phyloP scores from a whole-genome alignment of 2,888 invertebrate genomes.

The Suillia variegata region DNA sequence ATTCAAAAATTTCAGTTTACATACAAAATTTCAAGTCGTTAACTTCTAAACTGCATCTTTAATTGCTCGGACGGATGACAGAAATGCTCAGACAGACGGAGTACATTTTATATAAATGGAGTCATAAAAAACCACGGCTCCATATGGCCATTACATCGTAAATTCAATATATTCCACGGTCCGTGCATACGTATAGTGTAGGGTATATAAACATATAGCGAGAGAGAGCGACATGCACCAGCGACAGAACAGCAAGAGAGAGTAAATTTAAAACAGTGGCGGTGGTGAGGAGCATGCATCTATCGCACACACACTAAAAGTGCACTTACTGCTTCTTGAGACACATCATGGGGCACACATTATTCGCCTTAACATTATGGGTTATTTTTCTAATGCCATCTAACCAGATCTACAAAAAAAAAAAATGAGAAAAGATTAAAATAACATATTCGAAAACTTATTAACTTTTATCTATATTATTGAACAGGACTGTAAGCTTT shows the following conservation, averaged over 20 bases:
- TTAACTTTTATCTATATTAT: too few species aligned
- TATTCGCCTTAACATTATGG: slow-evolving; percentile 98
- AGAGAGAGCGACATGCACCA: neutral
- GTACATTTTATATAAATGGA: too few species aligned
- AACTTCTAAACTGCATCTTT: too few species aligned
- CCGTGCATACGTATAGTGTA: neutral
- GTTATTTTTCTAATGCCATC: slow-evolving; percentile 92
- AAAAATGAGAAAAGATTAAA: neutral
- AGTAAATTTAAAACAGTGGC: too few species aligned
- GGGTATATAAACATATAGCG: neutral
- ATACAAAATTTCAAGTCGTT: too few species aligned
- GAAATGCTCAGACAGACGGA: too few species aligned
- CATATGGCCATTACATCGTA: too few species aligned
- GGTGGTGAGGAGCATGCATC: neutral
- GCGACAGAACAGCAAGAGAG: neutral
- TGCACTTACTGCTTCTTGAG: slow-evolving; percentile 97
- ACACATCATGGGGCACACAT: slow-evolving; percentile 98
- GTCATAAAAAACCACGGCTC: too few species aligned
- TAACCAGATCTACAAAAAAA: slow-evolving; percentile 85
- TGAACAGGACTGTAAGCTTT: too few species aligned
- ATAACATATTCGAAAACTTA: neutral
- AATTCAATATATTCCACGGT: neutral
- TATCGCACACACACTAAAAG: neutral
- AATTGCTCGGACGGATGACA: too few species aligned
- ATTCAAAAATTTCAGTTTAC: too few species aligned